These are phyloP conservation scores for Psettodes erumei DNA, from an alignment of 2,113 vertebrate genomes.

Conservation along the genomic window DNA sequence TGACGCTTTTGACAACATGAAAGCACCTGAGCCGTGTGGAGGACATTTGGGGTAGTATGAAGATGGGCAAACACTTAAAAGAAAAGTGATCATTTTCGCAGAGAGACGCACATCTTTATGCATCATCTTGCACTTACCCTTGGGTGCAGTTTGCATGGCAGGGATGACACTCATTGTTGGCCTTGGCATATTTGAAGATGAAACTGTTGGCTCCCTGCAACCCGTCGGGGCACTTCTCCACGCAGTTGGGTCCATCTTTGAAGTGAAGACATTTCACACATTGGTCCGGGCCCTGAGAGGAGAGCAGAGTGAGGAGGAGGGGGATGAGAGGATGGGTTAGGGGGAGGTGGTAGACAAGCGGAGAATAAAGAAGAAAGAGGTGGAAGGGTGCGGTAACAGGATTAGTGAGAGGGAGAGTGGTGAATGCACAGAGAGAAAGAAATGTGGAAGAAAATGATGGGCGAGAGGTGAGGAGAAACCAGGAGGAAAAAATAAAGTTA, in stretches of 20 bases:
- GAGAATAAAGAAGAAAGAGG: slow-evolving; percentile 33
- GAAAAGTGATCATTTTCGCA: slow-evolving; percentile 6
- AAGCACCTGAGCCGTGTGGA: background rate
- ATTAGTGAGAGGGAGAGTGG: slow-evolving; percentile 10
- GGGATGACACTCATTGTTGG: slow-evolving; percentile 93
- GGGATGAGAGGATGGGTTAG: background rate
- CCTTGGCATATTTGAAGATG: slow-evolving; percentile 97
- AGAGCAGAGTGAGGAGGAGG: background rate
- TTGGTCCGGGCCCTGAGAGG: slow-evolving; percentile 91
- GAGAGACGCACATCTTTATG: slow-evolving; percentile 21
- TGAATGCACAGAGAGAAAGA: background rate
- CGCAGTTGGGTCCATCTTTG: slow-evolving; percentile 97
- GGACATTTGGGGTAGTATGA: background rate
- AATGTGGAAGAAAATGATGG: background rate
- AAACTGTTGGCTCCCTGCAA: slow-evolving; percentile 95
- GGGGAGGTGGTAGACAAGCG: background rate
- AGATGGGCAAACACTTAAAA: slow-evolving; percentile 23
- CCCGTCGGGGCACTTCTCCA: slow-evolving; percentile 96
- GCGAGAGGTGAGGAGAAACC: slow-evolving; percentile 2
- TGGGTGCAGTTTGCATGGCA: slow-evolving; percentile 97
- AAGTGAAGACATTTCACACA: slow-evolving; percentile 94
- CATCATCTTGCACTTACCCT: slow-evolving; percentile 85
- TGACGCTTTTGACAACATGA: slow-evolving; percentile 20
- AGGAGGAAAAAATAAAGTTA: slow-evolving; percentile 21
- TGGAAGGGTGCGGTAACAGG: slow-evolving; percentile 7